Base-by-base conservation (phyloP, 2,113 vertebrate species). In the Butorides virescens region DNA sequence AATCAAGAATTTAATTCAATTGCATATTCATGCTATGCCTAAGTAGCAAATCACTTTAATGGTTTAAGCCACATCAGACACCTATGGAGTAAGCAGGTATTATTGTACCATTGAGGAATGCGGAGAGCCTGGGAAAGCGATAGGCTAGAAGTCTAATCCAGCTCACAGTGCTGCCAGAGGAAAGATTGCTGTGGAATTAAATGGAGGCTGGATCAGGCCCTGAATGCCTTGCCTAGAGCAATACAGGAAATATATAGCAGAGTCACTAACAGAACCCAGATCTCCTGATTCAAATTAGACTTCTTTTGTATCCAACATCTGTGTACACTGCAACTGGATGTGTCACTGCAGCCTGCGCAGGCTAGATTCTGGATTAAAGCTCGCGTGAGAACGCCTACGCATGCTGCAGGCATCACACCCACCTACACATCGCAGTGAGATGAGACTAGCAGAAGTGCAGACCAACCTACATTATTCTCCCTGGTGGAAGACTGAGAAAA, bases 221-320 rank as follows among this genome's bases (percentile, higher is more conserved):
- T 32, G 49, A 88, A 73, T 44, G 46, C 30, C 62, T 96, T 96
- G 74, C 78, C 62, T 79, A 94, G 32, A 88, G 89, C 92, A 59
- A 91, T 37, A 94, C 85, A 95, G 92, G 56, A 93, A 94, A 79
- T 93, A 95, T 52, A 56, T 56, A 65, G 16, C 47, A 89, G 78
- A 95, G 71, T 44, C 37, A 81, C n/a, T 95, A 92, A 97, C 95
- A 88, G 84, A 96, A 88, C 79, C 72, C 90, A 97, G 95, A 92
- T 96, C 77, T 90, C 61, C 82, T 42, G 85, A 66, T 67, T 81
- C 87, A 94, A 95, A 96, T 94, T 82, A 91, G 77, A 27, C 25
- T 74, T 71, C 34, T 89, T 93, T 78, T 85, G 73, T 89, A 81
- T 95, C 77, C 89, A 88, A 68, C 93, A 94, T 92, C 87, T 96